Conservation (phyloP, 2,113 vertebrate species). For the Pangasianodon gigas region DNA sequence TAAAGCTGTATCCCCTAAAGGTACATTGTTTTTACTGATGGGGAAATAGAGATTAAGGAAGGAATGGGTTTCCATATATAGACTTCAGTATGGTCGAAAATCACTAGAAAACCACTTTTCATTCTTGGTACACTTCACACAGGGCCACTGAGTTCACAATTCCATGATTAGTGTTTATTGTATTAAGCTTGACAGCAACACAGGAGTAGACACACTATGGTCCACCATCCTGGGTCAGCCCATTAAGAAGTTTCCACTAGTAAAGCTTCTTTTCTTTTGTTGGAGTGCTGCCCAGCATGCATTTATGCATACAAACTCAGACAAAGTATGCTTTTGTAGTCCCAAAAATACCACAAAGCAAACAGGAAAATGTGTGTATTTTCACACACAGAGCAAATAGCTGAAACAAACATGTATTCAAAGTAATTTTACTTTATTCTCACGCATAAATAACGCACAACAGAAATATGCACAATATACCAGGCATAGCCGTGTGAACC, state of each 20-base stretch:
- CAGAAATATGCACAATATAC: not conserved
- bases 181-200: slow-evolving; percentile 35
- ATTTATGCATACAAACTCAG: slow-evolving; percentile 24
- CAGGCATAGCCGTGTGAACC: not conserved
- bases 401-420: slow-evolving; percentile 20
- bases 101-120: not conserved
- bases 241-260: slow-evolving; percentile 20
- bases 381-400: slow-evolving; percentile 28
- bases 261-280: slow-evolving; percentile 30
- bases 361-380: slow-evolving; percentile 39
- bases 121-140: not conserved
- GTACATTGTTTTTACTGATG: slow-evolving; percentile 39
- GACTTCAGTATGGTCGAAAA: not conserved
- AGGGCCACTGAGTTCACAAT: slow-evolving; percentile 17
- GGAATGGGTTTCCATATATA: not conserved
- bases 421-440: not conserved
- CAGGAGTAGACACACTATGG: not conserved
- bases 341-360: slow-evolving; percentile 30
- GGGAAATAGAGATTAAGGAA: slow-evolving; percentile 32
- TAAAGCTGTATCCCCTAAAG: slow-evolving; percentile 31
- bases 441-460: slow-evolving; percentile 6
- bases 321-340: slow-evolving; percentile 29
- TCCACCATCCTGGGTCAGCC: slow-evolving; percentile 16
- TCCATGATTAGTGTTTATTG: slow-evolving; percentile 30
- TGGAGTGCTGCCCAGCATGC: slow-evolving; percentile 27